Evolutionary conservation across 2,888 invertebrate species (phyloP).

Genomic region (Nomada goodeniana): DNA sequence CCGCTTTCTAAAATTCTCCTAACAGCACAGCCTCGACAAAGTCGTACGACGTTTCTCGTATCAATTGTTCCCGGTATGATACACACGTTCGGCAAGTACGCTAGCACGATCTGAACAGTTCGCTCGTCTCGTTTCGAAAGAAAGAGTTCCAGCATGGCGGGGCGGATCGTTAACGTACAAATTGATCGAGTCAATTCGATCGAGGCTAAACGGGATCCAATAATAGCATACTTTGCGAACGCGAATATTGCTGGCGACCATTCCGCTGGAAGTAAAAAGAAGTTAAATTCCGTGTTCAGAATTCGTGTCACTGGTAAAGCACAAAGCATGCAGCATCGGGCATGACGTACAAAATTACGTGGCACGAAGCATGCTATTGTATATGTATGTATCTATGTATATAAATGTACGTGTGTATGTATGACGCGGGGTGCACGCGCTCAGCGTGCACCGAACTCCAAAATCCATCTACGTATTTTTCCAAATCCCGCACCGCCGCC

Average conservation of each 20-base stretch:
- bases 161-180: constrained; percentile 13
- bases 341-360: constrained; percentile 64
- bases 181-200: constrained; percentile 30
- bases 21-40: background rate
- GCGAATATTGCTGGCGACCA: constrained; percentile 19
- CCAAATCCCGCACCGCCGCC: constrained; percentile 47
- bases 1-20: too few species aligned
- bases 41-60: background rate
- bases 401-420: too few species aligned
- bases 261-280: constrained; percentile 29
- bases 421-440: background rate
- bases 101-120: constrained; percentile 5
- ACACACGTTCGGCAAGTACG: background rate
- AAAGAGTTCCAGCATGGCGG: background rate
- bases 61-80: background rate
- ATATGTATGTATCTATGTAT: background rate
- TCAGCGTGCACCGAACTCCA: background rate
- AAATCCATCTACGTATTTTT: constrained; percentile 34
- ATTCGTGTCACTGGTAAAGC: constrained; percentile 62
- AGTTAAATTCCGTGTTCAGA: constrained; percentile 57
- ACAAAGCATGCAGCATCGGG: constrained; percentile 64
- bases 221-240: constrained; percentile 33
- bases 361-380: constrained; percentile 59
- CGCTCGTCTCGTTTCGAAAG: background rate
- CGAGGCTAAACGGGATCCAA: constrained; percentile 16